These are phyloP conservation scores for Patagioenas fasciata DNA, from an alignment of 2,113 vertebrate genomes.

Conservation along the genomic window DNA sequence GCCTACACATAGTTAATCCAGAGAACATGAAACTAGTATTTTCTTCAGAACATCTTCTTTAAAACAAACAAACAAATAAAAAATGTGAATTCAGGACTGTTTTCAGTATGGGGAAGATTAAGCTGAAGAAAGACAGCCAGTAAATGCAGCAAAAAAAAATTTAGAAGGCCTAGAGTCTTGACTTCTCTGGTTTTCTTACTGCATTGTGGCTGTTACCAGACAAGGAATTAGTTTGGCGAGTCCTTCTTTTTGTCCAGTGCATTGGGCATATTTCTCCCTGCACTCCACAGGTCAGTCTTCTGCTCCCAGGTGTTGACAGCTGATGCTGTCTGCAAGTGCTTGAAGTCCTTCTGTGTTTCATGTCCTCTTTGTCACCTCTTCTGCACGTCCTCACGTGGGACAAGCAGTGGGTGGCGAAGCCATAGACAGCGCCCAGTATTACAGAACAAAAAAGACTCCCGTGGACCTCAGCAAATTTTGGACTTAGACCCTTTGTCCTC, in stretches of 20 bases:
- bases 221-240: background rate
- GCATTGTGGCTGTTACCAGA: background rate
- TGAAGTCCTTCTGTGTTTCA: background rate
- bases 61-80: no score
- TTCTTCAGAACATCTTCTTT: background rate
- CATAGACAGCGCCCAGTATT: background rate
- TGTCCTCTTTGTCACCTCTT: background rate
- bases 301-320: background rate
- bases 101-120: conserved; percentile 31
- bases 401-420: background rate
- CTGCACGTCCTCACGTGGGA: rapidly evolving
- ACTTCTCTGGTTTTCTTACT: background rate
- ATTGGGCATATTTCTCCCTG: background rate
- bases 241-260: background rate
- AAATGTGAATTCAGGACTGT: background rate
- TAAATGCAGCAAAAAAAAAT: conserved; percentile 17
- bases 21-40: background rate
- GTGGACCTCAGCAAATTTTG: background rate
- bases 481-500: background rate
- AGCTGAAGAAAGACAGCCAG: conserved; percentile 17
- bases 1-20: conserved; percentile 7
- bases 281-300: background rate
- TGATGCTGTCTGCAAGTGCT: background rate
- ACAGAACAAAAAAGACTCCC: background rate
- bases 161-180: background rate